phyloP scores from a whole-genome alignment of 2,888 invertebrate genomes.

The Spilosoma lubricipeda region DNA sequence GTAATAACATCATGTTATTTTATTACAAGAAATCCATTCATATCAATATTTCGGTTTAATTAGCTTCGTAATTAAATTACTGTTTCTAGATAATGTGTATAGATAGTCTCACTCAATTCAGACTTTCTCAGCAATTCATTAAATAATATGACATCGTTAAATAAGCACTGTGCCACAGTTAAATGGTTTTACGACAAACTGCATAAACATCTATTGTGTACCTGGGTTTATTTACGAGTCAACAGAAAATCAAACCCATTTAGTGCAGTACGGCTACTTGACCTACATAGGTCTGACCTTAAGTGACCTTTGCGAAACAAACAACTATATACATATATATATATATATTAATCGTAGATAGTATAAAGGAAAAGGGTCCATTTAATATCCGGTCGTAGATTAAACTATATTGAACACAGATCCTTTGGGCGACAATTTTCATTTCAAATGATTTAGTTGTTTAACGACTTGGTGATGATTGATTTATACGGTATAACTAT shows the following conservation, averaged over 20 bases:
- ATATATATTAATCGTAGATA: background rate
- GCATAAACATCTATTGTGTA: background rate
- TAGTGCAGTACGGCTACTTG: background rate
- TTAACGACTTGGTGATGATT: background rate
- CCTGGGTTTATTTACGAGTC: background rate
- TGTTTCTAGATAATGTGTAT: too few species aligned
- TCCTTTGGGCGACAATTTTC: background rate
- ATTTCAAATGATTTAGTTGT: background rate
- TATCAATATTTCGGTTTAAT: too few species aligned
- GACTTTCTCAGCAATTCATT: too few species aligned
- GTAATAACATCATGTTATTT: too few species aligned
- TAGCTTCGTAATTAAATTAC: too few species aligned
- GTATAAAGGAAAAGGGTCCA: background rate
- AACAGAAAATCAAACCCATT: background rate
- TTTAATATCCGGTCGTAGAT: slow-evolving; percentile 11
- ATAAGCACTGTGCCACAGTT: background rate
- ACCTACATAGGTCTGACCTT: background rate
- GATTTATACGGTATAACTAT: background rate
- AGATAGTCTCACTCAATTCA: too few species aligned
- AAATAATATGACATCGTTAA: background rate
- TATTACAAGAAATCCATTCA: too few species aligned
- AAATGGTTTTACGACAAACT: background rate
- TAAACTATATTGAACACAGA: background rate
- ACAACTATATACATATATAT: background rate
- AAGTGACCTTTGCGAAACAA: background rate